Evolutionary conservation across 2,797 vertebrate genomes (phyloP), one percentile per base, ranked within the genome.

Genomic region (Poecilia gillii): DNA sequence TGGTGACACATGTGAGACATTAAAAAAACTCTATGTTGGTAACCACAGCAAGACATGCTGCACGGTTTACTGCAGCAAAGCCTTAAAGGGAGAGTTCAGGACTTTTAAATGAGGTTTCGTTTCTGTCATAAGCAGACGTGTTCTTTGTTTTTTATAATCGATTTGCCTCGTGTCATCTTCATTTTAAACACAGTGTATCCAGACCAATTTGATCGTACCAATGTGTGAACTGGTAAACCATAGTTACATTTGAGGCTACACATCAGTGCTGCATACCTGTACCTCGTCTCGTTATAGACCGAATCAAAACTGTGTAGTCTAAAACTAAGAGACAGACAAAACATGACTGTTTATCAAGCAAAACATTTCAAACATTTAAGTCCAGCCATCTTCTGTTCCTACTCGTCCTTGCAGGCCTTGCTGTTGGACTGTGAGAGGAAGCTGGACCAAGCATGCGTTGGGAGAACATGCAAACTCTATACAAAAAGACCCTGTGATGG

Each of bases 21-120:
- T 93, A 88, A 90, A 72, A 91, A 68, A 81, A 84, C 80, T 80
- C 71, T 2, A 62, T 83, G 79, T 85, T 81, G 66, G 81, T 62
- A 79, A 88, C 88, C 87, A 75, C 88, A 87, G 78, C 90, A 78
- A 85, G 76, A 83, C 49, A 62, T 11, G 75, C 79, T 81, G 53
- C 70, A 71, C 3, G 79, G 84, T 79, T 79, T 81, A 88, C 76
- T 81, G 83, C 74, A 81, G 51, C 76, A 83, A 83, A 77, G 68
- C 81, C 71, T 64, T 25, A 73, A 82, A 73, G 23, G 31, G 36
- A 70, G 20, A n/a, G 36, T 41, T 41, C 36, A 41, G 39, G 39
- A 70, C 12, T 12, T 70, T 70, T 70, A 14, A 36, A 33, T 36
- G 20, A 66, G 18, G 33, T 12, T 66, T 39, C 39, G 20, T 39